Base-by-base conservation (phyloP, 2,113 vertebrate genomes). In the Urocitellus parryii region DNA sequence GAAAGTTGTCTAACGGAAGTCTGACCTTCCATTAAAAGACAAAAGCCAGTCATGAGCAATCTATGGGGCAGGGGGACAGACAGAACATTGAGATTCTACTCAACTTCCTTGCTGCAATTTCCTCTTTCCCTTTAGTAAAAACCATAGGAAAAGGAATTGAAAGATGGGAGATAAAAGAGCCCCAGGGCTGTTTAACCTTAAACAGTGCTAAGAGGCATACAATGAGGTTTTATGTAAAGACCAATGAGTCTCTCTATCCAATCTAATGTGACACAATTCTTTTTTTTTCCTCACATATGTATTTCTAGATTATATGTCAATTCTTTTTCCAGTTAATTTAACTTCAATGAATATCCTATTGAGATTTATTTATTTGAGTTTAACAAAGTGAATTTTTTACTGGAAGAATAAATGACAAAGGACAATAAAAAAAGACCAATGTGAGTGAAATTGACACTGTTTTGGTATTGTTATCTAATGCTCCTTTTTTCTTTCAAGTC, bases 321-420 rank as follows among this genome's bases (percentile, higher is more conserved):
- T 85, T 81, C 34, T 68, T 83, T 72, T 34, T n/a, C 70, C 65
- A 70, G 61, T 92, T 18, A 25, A 39, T 92, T 88, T 91, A 56
- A 96, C 61, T 89, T 83, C 70, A 78, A 34, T 67, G 65, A 86
- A 95, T 89, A 91, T 68, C 9, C 22, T 51, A 86, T 14, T 79
- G 25, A 96, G 12, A 91, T 92, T 84, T 93, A 89, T 94, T 90
- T 93, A 51, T 81, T 91, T 85, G 48, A 95, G 65, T 16, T 90
- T 81, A 80, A 73, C 6, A 93, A 83, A 91, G 77, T 80, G 8
- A 80, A 86, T 81, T 87, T 83, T 84, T 92, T 94, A 96, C 45
- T 90, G 10, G 34, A 85, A 88, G 39, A 96, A 81, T 85, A 81
- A 81, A 63, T 90, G 10, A 24, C 25, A 90, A 56, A 94, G 6